Conservation (phyloP, 2,797 vertebrate species). For the Dipus sagitta region DNA sequence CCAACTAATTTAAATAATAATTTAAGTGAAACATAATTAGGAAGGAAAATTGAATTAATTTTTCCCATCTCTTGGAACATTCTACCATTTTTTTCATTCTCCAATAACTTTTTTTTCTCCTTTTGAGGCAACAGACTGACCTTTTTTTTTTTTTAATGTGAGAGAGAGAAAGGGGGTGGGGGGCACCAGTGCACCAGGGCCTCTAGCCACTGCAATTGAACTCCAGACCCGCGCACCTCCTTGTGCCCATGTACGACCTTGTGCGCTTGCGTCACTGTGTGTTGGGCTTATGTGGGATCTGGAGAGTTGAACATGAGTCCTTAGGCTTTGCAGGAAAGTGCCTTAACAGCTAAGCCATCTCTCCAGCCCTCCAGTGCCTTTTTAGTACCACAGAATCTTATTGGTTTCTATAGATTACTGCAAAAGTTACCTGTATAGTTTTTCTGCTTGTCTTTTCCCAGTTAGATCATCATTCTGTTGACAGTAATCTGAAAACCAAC, state of each 20-base stretch:
- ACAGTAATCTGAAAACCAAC: background rate
- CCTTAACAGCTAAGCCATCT: no score
- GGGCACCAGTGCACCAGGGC: no score
- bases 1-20: slow-evolving; percentile 82
- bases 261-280: no score
- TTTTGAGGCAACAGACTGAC: no score
- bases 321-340: no score
- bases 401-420: slow-evolving; percentile 33
- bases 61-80: slow-evolving; percentile 72
- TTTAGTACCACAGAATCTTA: slow-evolving; percentile 25
- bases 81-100: slow-evolving; percentile 40
- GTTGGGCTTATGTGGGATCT: no score
- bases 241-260: no score
- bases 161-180: no score
- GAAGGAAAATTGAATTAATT: slow-evolving; percentile 72
- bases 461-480: background rate
- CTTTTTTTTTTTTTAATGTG: no score
- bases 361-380: background rate
- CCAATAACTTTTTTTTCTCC: background rate
- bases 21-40: slow-evolving; percentile 78
- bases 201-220: no score
- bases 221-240: no score
- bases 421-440: background rate
- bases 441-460: slow-evolving; percentile 10
- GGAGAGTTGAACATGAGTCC: no score